Evolutionary conservation across 1,140 invertebrate genomes (phyloP), one percentile per base, ranked within the genome.

Genomic region (Zaprionus kolodkinae): DNA sequence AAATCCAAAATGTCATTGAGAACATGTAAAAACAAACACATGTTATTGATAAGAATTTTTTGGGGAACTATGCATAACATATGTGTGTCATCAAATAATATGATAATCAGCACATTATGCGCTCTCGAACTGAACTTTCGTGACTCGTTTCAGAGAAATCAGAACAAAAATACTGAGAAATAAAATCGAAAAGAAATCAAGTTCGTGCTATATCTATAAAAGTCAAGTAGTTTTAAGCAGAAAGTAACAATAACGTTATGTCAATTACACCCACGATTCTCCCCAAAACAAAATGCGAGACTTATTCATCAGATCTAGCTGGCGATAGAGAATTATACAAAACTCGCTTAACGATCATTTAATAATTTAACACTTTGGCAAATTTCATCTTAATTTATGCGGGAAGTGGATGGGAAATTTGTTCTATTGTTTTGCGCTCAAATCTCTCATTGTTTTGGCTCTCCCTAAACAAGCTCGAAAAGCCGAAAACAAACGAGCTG

Each of bases 291-390:
- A 76, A 76, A 43, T 67, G n/a, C n/a, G 63, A 38, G 27, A 50
- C 52, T 50, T 50, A 50, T 25, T 50, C 33, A 30, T 50, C 40
- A 11, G 5, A 0, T 56, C 17, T 0, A 30, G 27, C 3, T 30
- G 27, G 27, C 1, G 36, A 80, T 43, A 70, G 3, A 15, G 21
- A 21, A 21, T 21, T 21, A 21, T 21, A 45, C n/a, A 76, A 82
- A 83, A 74, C 76, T 64, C 57, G 70, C 76, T 80, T 78, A 88
- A 88, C 70, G 72, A 88, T 84, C 84, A 88, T 84, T 87, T 87
- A 88, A 88, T 84, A 87, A 87, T 87, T 88, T 87, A 87, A 71
- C 84, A 88, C 77, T 84, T 87, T 82, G 63, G 66, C 70, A 68
- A 88, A 87, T 80, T 80, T 80, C 76, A 72, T 62, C 71, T 79